A percentile compares a stretch with the other conserved stretches of the same genome.
phyloP scores from a whole-genome alignment of 1,140 invertebrate species.

The Drosophila parabipectinata region DNA sequence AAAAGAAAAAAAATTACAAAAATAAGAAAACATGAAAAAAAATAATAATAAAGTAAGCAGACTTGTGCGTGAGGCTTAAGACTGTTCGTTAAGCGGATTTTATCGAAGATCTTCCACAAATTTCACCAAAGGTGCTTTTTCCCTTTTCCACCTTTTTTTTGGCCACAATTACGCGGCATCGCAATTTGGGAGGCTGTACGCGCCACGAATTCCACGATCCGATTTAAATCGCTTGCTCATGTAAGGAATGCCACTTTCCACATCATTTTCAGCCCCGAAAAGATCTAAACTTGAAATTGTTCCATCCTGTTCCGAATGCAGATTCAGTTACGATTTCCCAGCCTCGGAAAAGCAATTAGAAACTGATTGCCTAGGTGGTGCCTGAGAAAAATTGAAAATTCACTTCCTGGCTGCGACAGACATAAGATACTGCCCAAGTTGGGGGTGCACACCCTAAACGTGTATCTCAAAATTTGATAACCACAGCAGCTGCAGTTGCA shows the following conservation, averaged over 20 bases:
- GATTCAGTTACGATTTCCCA: slow-evolving; percentile 10
- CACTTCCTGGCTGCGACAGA: slow-evolving; percentile 45
- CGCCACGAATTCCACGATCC: slow-evolving; percentile 52
- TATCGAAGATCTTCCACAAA: slow-evolving; percentile 48
- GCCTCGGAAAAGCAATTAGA: slow-evolving; percentile 71
- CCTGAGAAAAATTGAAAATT: slow-evolving; percentile 73
- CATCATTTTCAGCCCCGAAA: slow-evolving; percentile 55
- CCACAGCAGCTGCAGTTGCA: slow-evolving; percentile 47
- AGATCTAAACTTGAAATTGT: slow-evolving; percentile 50
- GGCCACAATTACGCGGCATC: slow-evolving; percentile 55
- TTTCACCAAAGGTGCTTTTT: slow-evolving; percentile 51
- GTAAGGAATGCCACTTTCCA: slow-evolving; percentile 53
- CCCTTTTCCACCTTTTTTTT: slow-evolving; percentile 13
- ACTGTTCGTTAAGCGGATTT: slow-evolving; percentile 69
- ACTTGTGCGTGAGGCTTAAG: slow-evolving; percentile 51
- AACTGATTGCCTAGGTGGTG: slow-evolving; percentile 63
- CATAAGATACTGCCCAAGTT: slow-evolving; percentile 52
- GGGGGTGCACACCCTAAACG: slow-evolving; percentile 74
- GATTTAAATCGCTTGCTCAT: slow-evolving; percentile 39
- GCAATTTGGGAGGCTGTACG: slow-evolving; percentile 68
- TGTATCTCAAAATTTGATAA: slow-evolving; percentile 80
- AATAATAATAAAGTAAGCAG: slow-evolving; percentile 25
- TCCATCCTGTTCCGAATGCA: slow-evolving; percentile 12
- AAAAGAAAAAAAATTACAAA: slow-evolving; percentile 17
- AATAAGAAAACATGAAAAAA: slow-evolving; percentile 21